Base-by-base conservation (phyloP, 1,140 invertebrate species). In the Amyelois transitella region DNA sequence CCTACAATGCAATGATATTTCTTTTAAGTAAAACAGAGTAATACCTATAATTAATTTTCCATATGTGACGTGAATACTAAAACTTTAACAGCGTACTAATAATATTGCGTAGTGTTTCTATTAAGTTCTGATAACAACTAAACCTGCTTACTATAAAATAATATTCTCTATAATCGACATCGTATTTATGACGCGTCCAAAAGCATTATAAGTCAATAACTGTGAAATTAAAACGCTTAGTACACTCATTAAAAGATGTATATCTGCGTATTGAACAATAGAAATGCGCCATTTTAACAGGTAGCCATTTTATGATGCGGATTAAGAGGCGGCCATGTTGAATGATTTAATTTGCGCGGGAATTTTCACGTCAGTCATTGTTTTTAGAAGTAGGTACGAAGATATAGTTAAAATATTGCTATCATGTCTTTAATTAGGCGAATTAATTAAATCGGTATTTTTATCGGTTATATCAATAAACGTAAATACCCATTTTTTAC, bases 151-250 rank as follows among this genome's bases (percentile, higher is more conserved):
- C 32, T 14, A 38, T 38, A 38, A 8, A 38, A 38, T 38, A 38
- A 38, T 38, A 38, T 38, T 38, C 32, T 38, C n/a, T 38, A 38
- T 14, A 38, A 38, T 38, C 32, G 17, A 38, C 32, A 38, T 14
- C 5, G 17, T 14, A 14, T 48, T 48, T 48, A 48, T 21, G 45
- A 19, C 45, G 8, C 45, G 20, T 48, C 10, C 45, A 48, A 17
- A 20, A 1, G 20, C 20, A 20, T 17, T 28, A 50, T 53, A 44
- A 50, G 22, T 61, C 62, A 72, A 72, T 72, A 65, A 60, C 50
- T 72, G 69, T 69, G 64, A 64, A 72, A 72, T 69, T 44, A 61
- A 72, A 71, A 58, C 48, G 60, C 59, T 66, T 62, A 62, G 53
- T 53, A 57, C 45, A 57, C 45, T 69, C 62, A 69, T 66, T 62